These are phyloP conservation scores for Perca fluviatilis DNA, from an alignment of 2,113 vertebrate genomes.

Conservation along the genomic window DNA sequence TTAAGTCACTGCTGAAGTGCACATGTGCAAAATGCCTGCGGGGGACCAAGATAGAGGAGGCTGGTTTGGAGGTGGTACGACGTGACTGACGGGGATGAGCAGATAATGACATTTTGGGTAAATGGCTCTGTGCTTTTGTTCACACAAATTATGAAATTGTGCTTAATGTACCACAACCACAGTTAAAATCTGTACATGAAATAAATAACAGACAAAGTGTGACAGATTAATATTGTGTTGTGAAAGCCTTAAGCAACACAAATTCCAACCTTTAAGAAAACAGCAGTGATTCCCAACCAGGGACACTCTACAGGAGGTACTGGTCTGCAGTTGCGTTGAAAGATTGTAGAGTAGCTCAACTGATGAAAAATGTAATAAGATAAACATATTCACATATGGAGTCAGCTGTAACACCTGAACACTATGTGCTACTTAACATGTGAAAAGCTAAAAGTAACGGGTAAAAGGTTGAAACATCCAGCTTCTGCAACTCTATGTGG, in stretches of 20 bases:
- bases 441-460: not conserved
- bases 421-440: too few species aligned
- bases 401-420: too few species aligned
- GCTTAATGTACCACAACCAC: conserved; percentile 42
- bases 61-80: conserved; percentile 59
- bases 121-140: conserved; percentile 56
- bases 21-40: conserved; percentile 60
- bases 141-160: conserved; percentile 50
- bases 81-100: conserved; percentile 58
- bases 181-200: conserved; percentile 45
- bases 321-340: not conserved
- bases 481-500: not conserved
- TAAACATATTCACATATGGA: too few species aligned
- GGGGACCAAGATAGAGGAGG: conserved; percentile 60
- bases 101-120: conserved; percentile 56
- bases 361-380: too few species aligned
- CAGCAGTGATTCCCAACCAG: not conserved
- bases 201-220: conserved; percentile 15
- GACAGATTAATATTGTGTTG: not conserved
- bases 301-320: too few species aligned
- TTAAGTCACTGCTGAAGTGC: conserved; percentile 65
- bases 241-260: not conserved
- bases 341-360: too few species aligned
- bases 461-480: not conserved
- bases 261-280: not conserved